A percentile compares a stretch with the other conserved stretches of the same genome.
phyloP scores from a whole-genome alignment of 2,888 invertebrate species.

The Mimas tiliae region DNA sequence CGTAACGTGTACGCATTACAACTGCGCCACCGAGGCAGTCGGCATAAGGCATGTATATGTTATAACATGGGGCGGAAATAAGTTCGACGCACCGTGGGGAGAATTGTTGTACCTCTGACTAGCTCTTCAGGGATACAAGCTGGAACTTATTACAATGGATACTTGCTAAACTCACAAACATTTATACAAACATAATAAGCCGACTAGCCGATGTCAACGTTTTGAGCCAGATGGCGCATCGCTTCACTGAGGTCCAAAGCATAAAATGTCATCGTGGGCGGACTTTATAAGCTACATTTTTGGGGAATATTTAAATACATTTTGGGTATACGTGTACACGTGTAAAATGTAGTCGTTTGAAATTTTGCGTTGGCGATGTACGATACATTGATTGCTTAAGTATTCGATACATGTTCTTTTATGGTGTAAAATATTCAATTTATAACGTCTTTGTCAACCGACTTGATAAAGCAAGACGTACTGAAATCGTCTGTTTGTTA shows the following conservation, averaged over 20 bases:
- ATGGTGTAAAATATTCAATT: conserved; percentile 3
- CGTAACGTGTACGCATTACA: too few species aligned
- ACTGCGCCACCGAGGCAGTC: too few species aligned
- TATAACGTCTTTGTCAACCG: not conserved
- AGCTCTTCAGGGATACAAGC: too few species aligned
- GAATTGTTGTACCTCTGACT: too few species aligned
- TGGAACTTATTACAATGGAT: too few species aligned
- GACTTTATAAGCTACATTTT: not conserved
- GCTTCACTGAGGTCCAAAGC: not conserved
- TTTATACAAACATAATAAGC: too few species aligned
- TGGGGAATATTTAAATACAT: not conserved
- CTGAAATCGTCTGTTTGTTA: too few species aligned
- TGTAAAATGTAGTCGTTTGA: not conserved
- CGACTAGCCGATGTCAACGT: not conserved
- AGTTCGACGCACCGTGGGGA: too few species aligned
- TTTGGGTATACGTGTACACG: not conserved
- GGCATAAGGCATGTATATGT: too few species aligned
- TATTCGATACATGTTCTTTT: not conserved
- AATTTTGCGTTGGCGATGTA: conserved; percentile 20
- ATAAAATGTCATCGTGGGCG: not conserved
- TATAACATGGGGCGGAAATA: too few species aligned
- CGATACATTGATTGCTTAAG: not conserved
- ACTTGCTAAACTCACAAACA: too few species aligned
- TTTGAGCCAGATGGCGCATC: not conserved
- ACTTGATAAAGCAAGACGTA: too few species aligned